Evolutionary conservation across 2,888 invertebrate species (phyloP), one percentile per base, ranked within the genome.

Genomic region (Noctua pronuba): DNA sequence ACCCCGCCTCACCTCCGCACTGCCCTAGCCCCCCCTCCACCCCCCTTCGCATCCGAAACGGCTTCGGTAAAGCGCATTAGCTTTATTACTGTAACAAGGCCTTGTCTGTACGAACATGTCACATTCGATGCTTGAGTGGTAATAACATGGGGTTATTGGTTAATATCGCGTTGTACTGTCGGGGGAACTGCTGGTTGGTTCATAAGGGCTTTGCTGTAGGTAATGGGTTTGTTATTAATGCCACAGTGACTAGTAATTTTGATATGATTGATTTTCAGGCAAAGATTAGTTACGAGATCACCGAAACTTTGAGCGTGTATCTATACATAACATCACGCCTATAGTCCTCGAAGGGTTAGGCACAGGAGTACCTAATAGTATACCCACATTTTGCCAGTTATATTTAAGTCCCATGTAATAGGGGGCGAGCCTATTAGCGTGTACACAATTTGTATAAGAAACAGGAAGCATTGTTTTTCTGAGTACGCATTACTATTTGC

Each of bases 21-120:
- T 83, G 83, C 86, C 80, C 85, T 80, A 10, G 0, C 1, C 31
- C 35, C 81, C 75, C 80, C 69, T 55, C 64, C 73, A 65, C 68
- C 80, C 80, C 77, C 83, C 85, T 75, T 82, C 84, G 80, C 87
- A 89, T 84, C 91, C 87, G 86, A 84, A 87, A 84, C 84, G 85
- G 84, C 86, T 86, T 85, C 89, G 88, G 88, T 87, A 89, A 88
- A 90, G 90, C 89, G 88, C 91, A 92, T 92, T 91, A 90, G 89
- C 90, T 91, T 91, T 91, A 90, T 91, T 91, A 87, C 86, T 83
- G 84, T 88, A 88, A 89, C 88, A 86, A 87, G 87, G 84, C 88
- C 83, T 75, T 66, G 55, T 64, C 62, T 79, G 69, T 73, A 38
- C 86, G 64, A 66, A 60, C 68, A 82, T 86, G 86, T 86, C 86